Conservation (phyloP, 2,888 invertebrate genomes). For the Mesorhabditis belari region DNA sequence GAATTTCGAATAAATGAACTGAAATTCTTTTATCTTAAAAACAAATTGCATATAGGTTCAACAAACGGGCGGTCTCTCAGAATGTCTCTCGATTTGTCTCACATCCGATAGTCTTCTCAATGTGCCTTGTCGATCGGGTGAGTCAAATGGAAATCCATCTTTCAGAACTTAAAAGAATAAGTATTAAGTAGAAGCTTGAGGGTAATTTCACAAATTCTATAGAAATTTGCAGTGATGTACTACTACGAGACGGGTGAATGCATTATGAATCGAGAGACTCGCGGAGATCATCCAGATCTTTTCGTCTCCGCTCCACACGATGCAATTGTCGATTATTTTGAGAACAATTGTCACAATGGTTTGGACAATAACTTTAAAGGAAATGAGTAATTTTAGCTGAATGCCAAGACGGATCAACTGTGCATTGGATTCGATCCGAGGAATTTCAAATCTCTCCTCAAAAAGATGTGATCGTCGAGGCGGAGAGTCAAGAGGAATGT, state of each 20-base stretch:
- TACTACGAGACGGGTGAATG: slow-evolving; percentile 52
- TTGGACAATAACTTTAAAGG: background rate
- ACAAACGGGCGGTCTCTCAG: slow-evolving; percentile 32
- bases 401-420: slow-evolving; percentile 23
- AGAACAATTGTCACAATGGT: slow-evolving; percentile 50
- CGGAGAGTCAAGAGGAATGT: slow-evolving; percentile 15
- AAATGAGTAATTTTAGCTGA: background rate
- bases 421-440: slow-evolving; percentile 47
- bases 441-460: slow-evolving; percentile 36
- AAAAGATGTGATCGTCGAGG: slow-evolving; percentile 45
- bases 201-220: background rate
- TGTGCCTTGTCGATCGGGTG: slow-evolving; percentile 23
- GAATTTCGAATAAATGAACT: no score
- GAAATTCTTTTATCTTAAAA: background rate
- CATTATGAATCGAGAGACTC: slow-evolving; percentile 42
- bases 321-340: slow-evolving; percentile 50
- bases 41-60: slow-evolving; percentile 2
- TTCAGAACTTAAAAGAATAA: background rate
- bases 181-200: background rate
- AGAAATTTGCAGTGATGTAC: slow-evolving; percentile 34
- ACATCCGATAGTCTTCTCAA: slow-evolving; percentile 17
- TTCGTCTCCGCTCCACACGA: slow-evolving; percentile 22
- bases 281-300: slow-evolving; percentile 25
- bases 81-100: slow-evolving; percentile 45
- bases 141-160: background rate